Base-by-base conservation (phyloP, 1,140 invertebrate species). In the Zaprionus davidi region DNA sequence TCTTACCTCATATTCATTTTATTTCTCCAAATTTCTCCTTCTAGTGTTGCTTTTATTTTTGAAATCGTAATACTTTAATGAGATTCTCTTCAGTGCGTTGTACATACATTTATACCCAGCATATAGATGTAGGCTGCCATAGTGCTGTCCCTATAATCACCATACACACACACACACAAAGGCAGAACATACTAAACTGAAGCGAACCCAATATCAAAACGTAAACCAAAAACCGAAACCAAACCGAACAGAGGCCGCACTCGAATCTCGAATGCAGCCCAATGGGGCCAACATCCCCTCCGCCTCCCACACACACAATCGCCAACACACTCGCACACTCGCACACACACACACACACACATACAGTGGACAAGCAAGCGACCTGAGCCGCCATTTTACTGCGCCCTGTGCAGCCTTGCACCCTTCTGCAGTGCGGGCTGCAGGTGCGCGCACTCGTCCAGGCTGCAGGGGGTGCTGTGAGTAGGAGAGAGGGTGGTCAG, bases 331-430 rank as follows among this genome's bases (percentile, higher is more conserved):
- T 24, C 55, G 26, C 60, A 46, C 20, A 60, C 53, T 7, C 7
- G 1, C 28, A 7, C 31, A 64, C 41, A 49, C 38, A 44, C 36
- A 26, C 12, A 63, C 28, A 41, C 12, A 13, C 24, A 11, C 20
- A 34, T 24, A 31, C 26, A 67, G 65, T 67, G 65, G 65, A 58
- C 64, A 53, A 67, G 57, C 66, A 63, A 56, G 68, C 73, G 81
- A 79, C 65, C 73, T 66, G 80, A 74, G 84, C 80, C 83, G 83
- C 83, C 83, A 87, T 87, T 87, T 87, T 87, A 88, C 74, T 87
- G 83, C 83, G 83, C 68, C 65, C 77, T 71, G 76, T 78, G 65
- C 78, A 68, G 56, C 76, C 78, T 63, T 73, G 70, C 79, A 79
- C 75, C 79, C 79, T 75, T 67, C 65, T 82, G 82, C 84, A 88